Conservation (phyloP, 1,140 invertebrate species). For the Brachionus asplanchnoidis region DNA sequence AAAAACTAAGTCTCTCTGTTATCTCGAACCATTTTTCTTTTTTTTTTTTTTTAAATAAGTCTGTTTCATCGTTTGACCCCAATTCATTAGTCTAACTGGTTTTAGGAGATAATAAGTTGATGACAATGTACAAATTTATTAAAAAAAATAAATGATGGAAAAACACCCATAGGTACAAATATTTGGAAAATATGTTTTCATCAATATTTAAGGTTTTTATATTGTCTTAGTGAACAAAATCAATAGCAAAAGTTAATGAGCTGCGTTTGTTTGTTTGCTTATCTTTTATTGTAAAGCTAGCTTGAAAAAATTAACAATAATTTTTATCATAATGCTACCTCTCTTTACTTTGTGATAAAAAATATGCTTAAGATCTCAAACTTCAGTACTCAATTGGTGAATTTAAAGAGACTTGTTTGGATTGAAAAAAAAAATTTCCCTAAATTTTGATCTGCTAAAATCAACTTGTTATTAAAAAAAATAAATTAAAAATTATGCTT, state of each 20-base stretch:
- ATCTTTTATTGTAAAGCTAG: not conserved
- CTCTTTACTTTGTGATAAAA: not conserved
- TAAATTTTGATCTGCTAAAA: too few relatives aligned
- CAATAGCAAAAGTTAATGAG: not conserved
- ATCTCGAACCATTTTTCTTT: not conserved
- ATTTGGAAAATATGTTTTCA: not conserved
- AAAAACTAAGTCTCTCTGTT: not conserved
- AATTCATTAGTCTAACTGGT: not conserved
- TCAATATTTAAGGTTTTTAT: not conserved
- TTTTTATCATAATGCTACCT: not conserved
- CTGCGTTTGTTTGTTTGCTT: not conserved
- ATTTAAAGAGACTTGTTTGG: too few relatives aligned
- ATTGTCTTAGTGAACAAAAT: not conserved
- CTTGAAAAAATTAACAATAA: not conserved
- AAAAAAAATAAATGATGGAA: not conserved
- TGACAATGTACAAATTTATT: not conserved
- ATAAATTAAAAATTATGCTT: too few relatives aligned
- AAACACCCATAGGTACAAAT: not conserved
- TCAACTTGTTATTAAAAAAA: too few relatives aligned
- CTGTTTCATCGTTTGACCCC: not conserved
- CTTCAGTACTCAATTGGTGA: too few relatives aligned
- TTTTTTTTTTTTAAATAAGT: not conserved
- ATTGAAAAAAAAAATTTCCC: too few relatives aligned
- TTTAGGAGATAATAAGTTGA: not conserved
- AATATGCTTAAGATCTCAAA: too few relatives aligned